Evolutionary conservation across 2,797 vertebrate genomes (phyloP), one percentile per base, ranked within the genome.

Genomic region (Trachurus trachurus): DNA sequence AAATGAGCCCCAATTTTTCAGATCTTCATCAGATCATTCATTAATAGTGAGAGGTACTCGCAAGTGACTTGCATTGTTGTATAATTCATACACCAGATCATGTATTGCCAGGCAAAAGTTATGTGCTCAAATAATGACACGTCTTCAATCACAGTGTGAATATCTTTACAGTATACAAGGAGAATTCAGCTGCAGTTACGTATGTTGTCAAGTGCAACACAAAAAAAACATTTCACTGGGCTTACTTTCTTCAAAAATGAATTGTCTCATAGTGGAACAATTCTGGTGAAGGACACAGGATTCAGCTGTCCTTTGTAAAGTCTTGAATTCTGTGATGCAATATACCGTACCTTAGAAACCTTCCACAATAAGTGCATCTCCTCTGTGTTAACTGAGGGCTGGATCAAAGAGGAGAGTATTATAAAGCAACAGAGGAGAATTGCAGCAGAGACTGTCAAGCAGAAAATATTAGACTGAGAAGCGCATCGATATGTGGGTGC

Each of bases 401-500:
- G 50, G 73, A 81, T 85, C 76, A 83, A 88, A 88, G 84, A 81
- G 85, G 64, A 22, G 71, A 82, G 81, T 62, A 76, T 76, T 89
- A 21, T 5, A 56, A 71, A 78, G 70, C 62, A 89, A 74, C 58
- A 66, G 44, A 76, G 44, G 62, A 53, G 68, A 60, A 54, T 16
- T 64, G 54, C 77, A 86, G 34, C 53, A 69, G 54, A 37, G 78
- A 69, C 60, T 54, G 72, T 78, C 67, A 65, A 29, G 40, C 71
- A 74, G 64, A 80, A 81, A 59, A 59, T 50, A 80, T 56, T 60
- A 50, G 66, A 56, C 22, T 53, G 57, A 49, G 65, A 80, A 66
- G 69, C 54, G 34, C 56, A 71, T 79, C 21, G n/a, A 63, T 22
- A 44, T 34, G 68, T 87, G 67, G 81, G 68, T 37, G 66, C 47